These are phyloP conservation scores for Pangasianodon gigas DNA, from an alignment of 2,113 vertebrate genomes.

Conservation along the genomic window DNA sequence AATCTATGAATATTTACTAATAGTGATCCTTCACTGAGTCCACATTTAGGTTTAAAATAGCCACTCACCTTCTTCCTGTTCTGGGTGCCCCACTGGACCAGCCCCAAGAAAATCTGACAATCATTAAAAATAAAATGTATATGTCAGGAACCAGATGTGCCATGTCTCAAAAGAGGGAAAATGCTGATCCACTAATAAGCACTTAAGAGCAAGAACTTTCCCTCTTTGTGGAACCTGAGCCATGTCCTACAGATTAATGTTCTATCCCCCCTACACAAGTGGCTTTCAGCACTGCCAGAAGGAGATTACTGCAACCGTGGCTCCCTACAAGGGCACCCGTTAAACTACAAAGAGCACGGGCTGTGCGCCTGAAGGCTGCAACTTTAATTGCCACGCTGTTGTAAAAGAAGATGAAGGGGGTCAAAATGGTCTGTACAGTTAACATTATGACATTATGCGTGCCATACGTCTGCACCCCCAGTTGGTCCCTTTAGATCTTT, in stretches of 20 bases:
- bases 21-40: neutral
- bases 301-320: conserved; percentile 53
- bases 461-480: conserved; percentile 54
- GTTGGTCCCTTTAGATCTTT: conserved; percentile 64
- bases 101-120: conserved; percentile 75
- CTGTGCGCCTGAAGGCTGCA: conserved; percentile 55
- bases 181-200: conserved; percentile 64
- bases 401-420: conserved; percentile 58
- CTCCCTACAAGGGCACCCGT: conserved; percentile 63
- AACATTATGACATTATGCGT: conserved; percentile 44
- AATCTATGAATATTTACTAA: neutral
- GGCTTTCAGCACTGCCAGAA: conserved; percentile 59
- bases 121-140: conserved; percentile 55
- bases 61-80: conserved; percentile 67
- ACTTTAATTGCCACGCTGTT: conserved; percentile 60
- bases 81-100: conserved; percentile 67
- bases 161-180: conserved; percentile 60
- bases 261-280: neutral
- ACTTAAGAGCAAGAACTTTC: conserved; percentile 59
- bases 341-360: conserved; percentile 76
- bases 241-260: conserved; percentile 6
- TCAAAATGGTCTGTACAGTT: conserved; percentile 43
- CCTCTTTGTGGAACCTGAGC: neutral
- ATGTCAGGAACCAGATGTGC: conserved; percentile 67
- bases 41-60: neutral